Evolutionary conservation across 2,797 vertebrate species (phyloP).

Genomic region (Diplodus puntazzo): DNA sequence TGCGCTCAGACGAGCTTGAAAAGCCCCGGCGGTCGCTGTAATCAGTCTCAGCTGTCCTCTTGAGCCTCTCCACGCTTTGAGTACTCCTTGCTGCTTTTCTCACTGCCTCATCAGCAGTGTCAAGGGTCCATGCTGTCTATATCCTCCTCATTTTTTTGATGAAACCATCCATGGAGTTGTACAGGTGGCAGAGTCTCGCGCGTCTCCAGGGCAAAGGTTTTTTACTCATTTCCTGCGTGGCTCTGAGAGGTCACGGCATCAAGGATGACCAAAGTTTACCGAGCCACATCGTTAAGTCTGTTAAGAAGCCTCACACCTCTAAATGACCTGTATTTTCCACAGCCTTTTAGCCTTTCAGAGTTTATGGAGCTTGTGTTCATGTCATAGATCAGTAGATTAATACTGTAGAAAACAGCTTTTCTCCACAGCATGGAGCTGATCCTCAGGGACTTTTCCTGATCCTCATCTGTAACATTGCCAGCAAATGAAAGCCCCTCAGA

Average conservation of each 20-base stretch:
- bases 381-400: slow-evolving; percentile 76
- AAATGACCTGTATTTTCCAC: slow-evolving; percentile 46
- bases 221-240: slow-evolving; percentile 59
- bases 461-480: slow-evolving; percentile 62
- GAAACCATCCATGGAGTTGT: slow-evolving; percentile 29
- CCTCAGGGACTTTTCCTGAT: slow-evolving; percentile 51
- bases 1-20: slow-evolving; percentile 42
- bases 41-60: slow-evolving; percentile 57
- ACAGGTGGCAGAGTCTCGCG: slow-evolving; percentile 9
- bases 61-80: slow-evolving; percentile 45
- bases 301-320: slow-evolving; percentile 21
- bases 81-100: slow-evolving; percentile 41
- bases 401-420: slow-evolving; percentile 67
- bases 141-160: slow-evolving; percentile 33
- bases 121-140: slow-evolving; percentile 42
- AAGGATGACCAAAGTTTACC: slow-evolving; percentile 32
- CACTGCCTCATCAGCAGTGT: slow-evolving; percentile 52
- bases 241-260: slow-evolving; percentile 25
- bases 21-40: slow-evolving; percentile 27
- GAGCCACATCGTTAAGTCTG: slow-evolving; percentile 25
- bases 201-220: slow-evolving; percentile 44
- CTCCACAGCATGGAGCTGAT: slow-evolving; percentile 53
- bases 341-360: slow-evolving; percentile 33
- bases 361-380: slow-evolving; percentile 59
- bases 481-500: slow-evolving; percentile 62